Evolutionary conservation across 92 coral and sea anemone genomes (phyloP), one percentile per base, ranked within the genome.

Genomic region (Siderastrea radians): DNA sequence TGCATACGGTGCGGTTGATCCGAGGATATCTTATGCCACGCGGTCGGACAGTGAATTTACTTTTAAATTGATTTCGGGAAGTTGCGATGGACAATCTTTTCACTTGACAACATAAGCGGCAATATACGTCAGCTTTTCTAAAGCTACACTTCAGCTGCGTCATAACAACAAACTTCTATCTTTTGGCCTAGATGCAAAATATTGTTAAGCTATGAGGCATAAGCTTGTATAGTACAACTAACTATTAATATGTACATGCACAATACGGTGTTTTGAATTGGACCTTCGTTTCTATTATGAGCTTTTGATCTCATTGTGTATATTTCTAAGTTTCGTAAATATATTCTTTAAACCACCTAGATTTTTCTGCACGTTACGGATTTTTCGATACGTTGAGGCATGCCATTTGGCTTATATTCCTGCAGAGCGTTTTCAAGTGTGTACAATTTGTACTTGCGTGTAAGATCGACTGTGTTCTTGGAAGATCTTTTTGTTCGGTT

Each of bases 1-100:
- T 85, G 68, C 84, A 85, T 76, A n/a, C 17, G 0, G 84, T 85
- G 84, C 19, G 89, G 89, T 85, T 85, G 68, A 85, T 76, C 89
- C 7, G n/a, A 46, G 52, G 15, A 51, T 26, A 26, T 26, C 38
- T 26, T 26, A 46, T 74, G 82, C 88, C 88, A 84, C 88, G 88
- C 82, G 88, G 88, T 65, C 78, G 51, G 44, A 50, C 68, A 44
- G 68, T 55, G 38, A 70, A 46, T 82, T 70, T 69, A 17, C 78
- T 55, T 26, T 7, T 17, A 52, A 16, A 47, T 82, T 57, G 12
- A n/a, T 26, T 38, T 3, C 16, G 63, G 47, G 68, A 70, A 70
- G 11, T 79, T 53, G 11, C 53, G 73, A 2, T 13, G 26, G 10
- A 44, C 46, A 65, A 17, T 4, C 8, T 4, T 38, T 43, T 38